Conservation (phyloP, 2,888 invertebrate species). For the Eupithecia tripunctaria region DNA sequence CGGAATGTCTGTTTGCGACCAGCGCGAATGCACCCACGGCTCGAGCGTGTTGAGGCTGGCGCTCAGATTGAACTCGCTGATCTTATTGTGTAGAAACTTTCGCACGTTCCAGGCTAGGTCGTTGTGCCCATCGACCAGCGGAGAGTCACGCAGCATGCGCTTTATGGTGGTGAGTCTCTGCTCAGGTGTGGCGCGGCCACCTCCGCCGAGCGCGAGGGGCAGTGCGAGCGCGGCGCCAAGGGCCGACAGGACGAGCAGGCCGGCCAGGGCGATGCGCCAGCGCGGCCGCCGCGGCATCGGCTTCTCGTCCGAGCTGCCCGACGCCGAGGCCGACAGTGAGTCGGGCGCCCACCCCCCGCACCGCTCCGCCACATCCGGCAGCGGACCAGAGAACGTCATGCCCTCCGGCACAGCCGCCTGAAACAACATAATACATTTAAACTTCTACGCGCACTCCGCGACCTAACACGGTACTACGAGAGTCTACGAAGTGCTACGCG, state of each 20-base stretch:
- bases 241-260: constrained; percentile 84
- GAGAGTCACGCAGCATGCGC: constrained; percentile 87
- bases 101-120: constrained; percentile 95
- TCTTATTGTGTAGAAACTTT: constrained; percentile 93
- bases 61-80: constrained; percentile 87
- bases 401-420: constrained; percentile 81
- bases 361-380: constrained; percentile 82
- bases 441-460: neutral
- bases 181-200: constrained; percentile 82
- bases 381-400: constrained; percentile 80
- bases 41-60: constrained; percentile 87
- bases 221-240: constrained; percentile 85
- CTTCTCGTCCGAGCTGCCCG: constrained; percentile 81
- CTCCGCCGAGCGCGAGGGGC: constrained; percentile 81
- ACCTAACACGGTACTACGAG: neutral
- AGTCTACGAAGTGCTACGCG: constrained; percentile 2
- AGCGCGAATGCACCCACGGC: constrained; percentile 93
- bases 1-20: constrained; percentile 97
- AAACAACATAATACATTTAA: constrained; percentile 50
- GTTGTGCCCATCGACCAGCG: constrained; percentile 92
- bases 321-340: constrained; percentile 78
- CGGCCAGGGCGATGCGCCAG: constrained; percentile 84
- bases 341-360: constrained; percentile 82
- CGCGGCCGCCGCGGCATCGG: constrained; percentile 81
- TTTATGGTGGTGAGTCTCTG: constrained; percentile 87